Conservation (phyloP, 2,113 vertebrate genomes). For the Menura novaehollandiae region DNA sequence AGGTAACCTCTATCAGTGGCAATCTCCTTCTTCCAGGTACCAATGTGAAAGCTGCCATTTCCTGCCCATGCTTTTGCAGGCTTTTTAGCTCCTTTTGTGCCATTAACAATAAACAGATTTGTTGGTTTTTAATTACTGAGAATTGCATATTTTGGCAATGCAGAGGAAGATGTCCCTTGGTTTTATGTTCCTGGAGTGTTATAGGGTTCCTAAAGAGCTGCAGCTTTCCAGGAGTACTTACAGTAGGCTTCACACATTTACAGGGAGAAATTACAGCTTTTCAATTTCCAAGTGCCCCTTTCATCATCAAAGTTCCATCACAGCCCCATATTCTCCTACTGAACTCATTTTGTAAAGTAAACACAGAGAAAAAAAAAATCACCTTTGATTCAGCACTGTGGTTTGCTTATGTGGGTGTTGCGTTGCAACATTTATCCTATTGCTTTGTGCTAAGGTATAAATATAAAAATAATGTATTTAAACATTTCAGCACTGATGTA, state of each 20-base stretch:
- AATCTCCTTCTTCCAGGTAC: background rate
- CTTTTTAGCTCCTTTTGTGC: background rate
- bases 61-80: background rate
- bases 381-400: rapidly evolving
- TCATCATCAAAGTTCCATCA: conserved; percentile 17
- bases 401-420: background rate
- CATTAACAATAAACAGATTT: background rate
- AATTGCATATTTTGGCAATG: background rate
- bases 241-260: background rate
- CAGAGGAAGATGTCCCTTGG: background rate
- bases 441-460: background rate
- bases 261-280: background rate
- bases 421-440: background rate
- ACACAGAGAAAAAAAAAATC: background rate
- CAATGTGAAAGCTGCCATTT: background rate
- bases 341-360: background rate
- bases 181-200: background rate
- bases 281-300: background rate
- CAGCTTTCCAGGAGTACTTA: background rate
- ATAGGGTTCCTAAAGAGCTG: background rate
- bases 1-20: background rate
- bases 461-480: conserved; percentile 11
- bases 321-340: background rate
- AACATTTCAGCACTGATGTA: background rate
- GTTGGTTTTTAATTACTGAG: background rate